These are phyloP conservation scores for Meteorus cinctellus DNA, from an alignment of 2,888 invertebrate species.

Conservation along the genomic window DNA sequence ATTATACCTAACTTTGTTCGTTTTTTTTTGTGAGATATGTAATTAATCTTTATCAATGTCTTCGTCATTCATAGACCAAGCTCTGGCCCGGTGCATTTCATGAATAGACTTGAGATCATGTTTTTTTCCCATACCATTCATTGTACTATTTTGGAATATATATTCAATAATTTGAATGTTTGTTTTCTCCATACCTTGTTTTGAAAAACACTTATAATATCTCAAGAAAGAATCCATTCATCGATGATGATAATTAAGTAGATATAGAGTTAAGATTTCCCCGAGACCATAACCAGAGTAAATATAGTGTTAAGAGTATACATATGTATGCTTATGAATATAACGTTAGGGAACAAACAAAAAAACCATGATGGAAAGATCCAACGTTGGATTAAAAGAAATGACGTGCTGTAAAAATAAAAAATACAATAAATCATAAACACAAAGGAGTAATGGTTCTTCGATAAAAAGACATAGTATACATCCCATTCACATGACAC, in stretches of 20 bases:
- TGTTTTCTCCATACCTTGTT: conserved; percentile 53
- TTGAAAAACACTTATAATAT: conserved; percentile 32
- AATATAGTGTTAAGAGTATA: neutral
- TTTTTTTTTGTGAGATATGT: conserved; percentile 47
- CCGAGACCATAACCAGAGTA: conserved; percentile 11
- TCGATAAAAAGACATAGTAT: neutral
- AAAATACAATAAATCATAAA: conserved; percentile 46
- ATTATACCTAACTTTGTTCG: neutral
- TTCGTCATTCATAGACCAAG: neutral
- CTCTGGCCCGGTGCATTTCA: neutral
- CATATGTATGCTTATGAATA: neutral
- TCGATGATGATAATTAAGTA: conserved; percentile 8
- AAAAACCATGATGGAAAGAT: conserved; percentile 46
- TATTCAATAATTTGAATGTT: conserved; percentile 2
- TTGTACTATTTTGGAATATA: neutral
- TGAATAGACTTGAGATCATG: conserved; percentile 12
- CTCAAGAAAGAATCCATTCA: neutral
- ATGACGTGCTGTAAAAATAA: conserved; percentile 58
- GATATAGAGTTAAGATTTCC: neutral
- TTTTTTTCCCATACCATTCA: neutral
- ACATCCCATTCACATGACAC: neutral
- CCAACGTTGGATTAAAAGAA: conserved; percentile 51
- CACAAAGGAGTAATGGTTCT: conserved; percentile 30
- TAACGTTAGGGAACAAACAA: neutral
- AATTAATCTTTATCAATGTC: conserved; percentile 43